Evolutionary conservation across 2,797 vertebrate genomes (phyloP).

Genomic region (Loriculus beryllinus): DNA sequence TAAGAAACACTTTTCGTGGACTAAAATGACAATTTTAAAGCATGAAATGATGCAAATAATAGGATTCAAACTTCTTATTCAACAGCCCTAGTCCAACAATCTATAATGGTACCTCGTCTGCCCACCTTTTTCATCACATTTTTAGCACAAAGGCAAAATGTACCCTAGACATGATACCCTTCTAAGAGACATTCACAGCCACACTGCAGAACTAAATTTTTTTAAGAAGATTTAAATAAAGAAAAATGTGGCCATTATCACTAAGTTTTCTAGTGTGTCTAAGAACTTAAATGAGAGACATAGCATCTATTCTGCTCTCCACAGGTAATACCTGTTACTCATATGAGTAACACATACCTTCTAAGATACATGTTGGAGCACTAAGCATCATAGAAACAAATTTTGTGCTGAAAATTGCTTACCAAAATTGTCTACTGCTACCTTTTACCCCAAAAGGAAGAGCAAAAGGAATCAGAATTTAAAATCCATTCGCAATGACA

Average conservation of each 20-base stretch:
- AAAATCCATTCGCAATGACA: slow-evolving; percentile 42
- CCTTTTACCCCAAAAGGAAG: neutral
- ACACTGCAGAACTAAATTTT: neutral
- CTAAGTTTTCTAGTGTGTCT: neutral
- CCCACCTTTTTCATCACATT: neutral
- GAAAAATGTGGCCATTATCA: neutral
- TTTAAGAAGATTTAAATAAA: neutral
- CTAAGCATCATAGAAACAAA: neutral
- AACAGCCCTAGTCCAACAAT: neutral
- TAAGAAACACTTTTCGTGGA: neutral
- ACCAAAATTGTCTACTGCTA: neutral
- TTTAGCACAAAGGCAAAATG: neutral
- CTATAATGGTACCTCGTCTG: rapidly evolving
- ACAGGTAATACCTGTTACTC: neutral
- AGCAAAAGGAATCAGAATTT: neutral
- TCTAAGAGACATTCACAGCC: neutral
- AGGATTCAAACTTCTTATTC: neutral
- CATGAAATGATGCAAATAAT: neutral
- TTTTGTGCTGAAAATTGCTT: neutral
- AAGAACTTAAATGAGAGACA: neutral
- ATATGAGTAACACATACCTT: neutral
- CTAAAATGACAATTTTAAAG: neutral
- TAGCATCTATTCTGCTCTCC: neutral
- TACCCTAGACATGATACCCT: rapidly evolving
- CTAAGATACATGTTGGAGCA: neutral